Base-by-base conservation (phyloP, 2,113 vertebrate species). In the Anoplopoma fimbria region DNA sequence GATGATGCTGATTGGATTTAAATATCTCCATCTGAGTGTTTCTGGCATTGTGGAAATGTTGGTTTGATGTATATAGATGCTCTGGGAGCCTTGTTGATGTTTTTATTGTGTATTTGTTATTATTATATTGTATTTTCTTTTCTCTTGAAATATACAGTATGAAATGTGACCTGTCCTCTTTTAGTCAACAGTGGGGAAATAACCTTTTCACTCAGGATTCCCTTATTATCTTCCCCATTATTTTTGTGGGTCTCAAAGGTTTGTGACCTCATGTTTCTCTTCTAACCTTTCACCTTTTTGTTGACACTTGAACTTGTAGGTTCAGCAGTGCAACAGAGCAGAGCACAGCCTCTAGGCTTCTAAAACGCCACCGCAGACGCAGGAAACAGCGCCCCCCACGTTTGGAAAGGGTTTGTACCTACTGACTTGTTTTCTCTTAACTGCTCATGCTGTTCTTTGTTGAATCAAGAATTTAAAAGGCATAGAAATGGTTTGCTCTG, bases 251-350 rank as follows among this genome's bases (percentile, higher is more conserved):
- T 42, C 38, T 83, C 36, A 38, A 77, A 75, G 14, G 4, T 77
- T 60, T 63, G 21, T 53, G 38, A 68, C 0, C 0, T 2, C 29
- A 4, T 25, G 25, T 49, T 58, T 25, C 31, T 31, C 53, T 9
- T 55, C 33, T 69, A 45, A 86, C 83, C 62, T 65, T 25, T 87
- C 29, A 62, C 68, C 75, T 65, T 47, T 55, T 31, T 19, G 55
- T 15, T 77, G 70, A 65, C 67, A 21, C 31, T 53, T 53, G 7
- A 21, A 47, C 68, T 23, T 8, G 23, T 31, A 97, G 97, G 92
- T 97, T 97, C 93, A 97, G 97, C 91, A 97, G 96, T 80, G 96
- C 96, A 23, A 97, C 97, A 0, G 97, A 97, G 84, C 97, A 97
- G 88, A 97, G 96, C 93, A 96, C 96, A 0, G 95, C 96, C 14